These are phyloP conservation scores for Pseudobourletiella spinata DNA, from an alignment of 1,140 invertebrate genomes.

Conservation along the genomic window DNA sequence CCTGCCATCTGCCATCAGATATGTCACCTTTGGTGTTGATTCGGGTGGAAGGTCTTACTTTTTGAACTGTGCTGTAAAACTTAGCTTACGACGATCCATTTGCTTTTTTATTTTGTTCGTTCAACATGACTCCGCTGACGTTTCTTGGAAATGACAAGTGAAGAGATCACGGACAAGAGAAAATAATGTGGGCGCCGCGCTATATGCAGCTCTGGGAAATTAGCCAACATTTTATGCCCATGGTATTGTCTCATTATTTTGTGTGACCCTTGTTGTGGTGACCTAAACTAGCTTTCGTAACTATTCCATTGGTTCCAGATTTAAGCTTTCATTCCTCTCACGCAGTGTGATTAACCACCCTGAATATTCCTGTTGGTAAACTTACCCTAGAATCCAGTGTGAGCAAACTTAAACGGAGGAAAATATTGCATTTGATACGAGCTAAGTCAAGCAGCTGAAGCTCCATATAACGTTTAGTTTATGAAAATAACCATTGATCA, in stretches of 20 bases:
- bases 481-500: too few species aligned
- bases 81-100: slow-evolving; percentile 1
- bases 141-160: slow-evolving; percentile 39
- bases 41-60: too few species aligned
- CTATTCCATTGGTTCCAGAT: not conserved
- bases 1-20: too few species aligned
- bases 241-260: not conserved
- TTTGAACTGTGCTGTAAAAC: too few species aligned
- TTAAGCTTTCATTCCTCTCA: not conserved
- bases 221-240: not conserved
- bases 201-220: slow-evolving; percentile 31
- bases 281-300: not conserved
- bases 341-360: not conserved
- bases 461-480: too few species aligned
- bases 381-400: too few species aligned
- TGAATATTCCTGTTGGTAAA: not conserved
- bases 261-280: not conserved
- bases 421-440: too few species aligned
- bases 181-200: slow-evolving; percentile 44
- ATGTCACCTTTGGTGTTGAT: too few species aligned
- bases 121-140: not conserved
- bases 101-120: not conserved
- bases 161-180: slow-evolving; percentile 51
- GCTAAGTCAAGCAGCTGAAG: too few species aligned
- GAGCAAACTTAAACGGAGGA: too few species aligned